A percentile compares a stretch with the other conserved stretches of the same genome.
These are phyloP conservation scores for Germaria angustata DNA, from an alignment of 2,888 invertebrate species.

Conservation along the genomic window DNA sequence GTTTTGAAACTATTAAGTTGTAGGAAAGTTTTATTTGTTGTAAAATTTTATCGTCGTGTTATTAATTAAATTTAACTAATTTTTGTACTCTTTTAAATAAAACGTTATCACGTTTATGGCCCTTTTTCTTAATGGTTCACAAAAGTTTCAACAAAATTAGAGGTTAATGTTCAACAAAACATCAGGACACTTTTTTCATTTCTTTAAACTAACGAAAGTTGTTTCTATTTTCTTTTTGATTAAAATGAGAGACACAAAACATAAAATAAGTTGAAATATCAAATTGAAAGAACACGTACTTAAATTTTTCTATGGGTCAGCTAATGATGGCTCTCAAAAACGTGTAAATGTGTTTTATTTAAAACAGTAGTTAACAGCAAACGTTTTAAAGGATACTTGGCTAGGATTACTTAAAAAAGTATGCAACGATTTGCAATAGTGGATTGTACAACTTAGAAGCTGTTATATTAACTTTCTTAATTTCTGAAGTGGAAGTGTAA, in stretches of 20 bases:
- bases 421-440: background rate
- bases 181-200: too few species aligned
- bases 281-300: constrained; percentile 16
- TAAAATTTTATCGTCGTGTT: too few species aligned
- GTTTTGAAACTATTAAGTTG: too few species aligned
- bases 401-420: background rate
- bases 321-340: background rate
- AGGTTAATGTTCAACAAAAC: background rate
- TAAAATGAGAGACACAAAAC: constrained; percentile 21
- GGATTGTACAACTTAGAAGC: background rate
- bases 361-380: background rate
- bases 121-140: constrained; percentile 34
- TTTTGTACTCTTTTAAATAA: background rate
- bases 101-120: constrained; percentile 33
- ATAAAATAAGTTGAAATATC: background rate
- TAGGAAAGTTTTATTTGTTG: too few species aligned
- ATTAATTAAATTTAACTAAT: too few species aligned
- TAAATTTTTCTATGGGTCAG: background rate
- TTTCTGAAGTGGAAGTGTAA: too few species aligned
- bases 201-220: constrained; percentile 12
- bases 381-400: background rate
- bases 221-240: constrained; percentile 8
- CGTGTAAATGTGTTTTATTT: background rate
- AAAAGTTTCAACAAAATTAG: constrained; percentile 41
- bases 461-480: background rate